These are phyloP conservation scores for Xiphydria camelus DNA, from an alignment of 2,888 invertebrate genomes.

Conservation along the genomic window DNA sequence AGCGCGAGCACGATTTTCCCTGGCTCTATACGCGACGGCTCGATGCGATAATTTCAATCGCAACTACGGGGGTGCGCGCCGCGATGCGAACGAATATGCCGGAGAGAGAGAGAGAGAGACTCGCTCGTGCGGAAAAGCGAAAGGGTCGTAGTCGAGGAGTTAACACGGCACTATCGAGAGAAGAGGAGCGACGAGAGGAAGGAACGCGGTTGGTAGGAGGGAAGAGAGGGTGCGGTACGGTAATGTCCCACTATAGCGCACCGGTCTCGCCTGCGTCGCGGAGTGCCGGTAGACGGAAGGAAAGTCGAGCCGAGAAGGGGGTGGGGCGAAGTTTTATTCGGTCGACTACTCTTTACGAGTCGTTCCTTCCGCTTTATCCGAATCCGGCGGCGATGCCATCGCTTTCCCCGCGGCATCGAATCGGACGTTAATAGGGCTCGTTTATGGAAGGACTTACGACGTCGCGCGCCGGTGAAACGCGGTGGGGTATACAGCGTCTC, in stretches of 20 bases:
- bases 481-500: too few species aligned
- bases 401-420: slow-evolving; percentile 9
- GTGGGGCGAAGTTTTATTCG: slow-evolving; percentile 11
- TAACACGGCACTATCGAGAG: slow-evolving; percentile 1
- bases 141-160: not conserved
- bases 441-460: not conserved
- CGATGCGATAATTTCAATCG: too few species aligned
- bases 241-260: too few species aligned
- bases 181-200: too few species aligned
- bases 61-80: too few species aligned
- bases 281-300: not conserved
- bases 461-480: not conserved
- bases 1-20: too few species aligned
- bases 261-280: too few species aligned
- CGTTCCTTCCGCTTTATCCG: slow-evolving; percentile 15
- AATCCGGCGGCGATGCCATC: slow-evolving; percentile 9
- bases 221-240: too few species aligned
- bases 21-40: too few species aligned
- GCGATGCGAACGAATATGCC: too few species aligned
- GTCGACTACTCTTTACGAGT: slow-evolving; percentile 16
- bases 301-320: not conserved
- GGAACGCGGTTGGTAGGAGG: too few species aligned
- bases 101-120: slow-evolving; percentile 11
- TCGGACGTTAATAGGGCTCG: slow-evolving; percentile 13
- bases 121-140: slow-evolving; percentile 9